Conservation (phyloP, 2,797 vertebrate genomes). For the Enteromius radiatus region DNA sequence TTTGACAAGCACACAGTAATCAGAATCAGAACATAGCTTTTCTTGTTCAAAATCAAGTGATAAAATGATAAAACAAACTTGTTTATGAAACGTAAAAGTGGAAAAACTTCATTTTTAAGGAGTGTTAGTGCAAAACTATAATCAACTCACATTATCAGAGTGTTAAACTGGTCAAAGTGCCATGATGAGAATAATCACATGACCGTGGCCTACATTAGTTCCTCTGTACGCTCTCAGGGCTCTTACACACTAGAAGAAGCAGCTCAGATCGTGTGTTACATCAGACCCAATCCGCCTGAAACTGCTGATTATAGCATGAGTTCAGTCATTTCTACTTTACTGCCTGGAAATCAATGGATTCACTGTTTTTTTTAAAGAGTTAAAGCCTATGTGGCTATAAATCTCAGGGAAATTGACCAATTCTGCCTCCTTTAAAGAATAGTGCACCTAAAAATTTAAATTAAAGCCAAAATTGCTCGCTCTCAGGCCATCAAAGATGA, state of each 20-base stretch:
- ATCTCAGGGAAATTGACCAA: neutral
- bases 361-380: neutral
- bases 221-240: neutral
- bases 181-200: neutral
- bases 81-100: neutral
- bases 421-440: neutral
- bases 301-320: neutral
- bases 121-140: slow-evolving; percentile 2
- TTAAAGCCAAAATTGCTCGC: neutral
- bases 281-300: neutral
- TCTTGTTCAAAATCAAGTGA: neutral
- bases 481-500: neutral
- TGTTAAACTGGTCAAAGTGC: neutral
- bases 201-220: neutral
- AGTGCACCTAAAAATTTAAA: neutral
- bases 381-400: neutral
- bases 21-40: slow-evolving; percentile 42
- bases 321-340: neutral
- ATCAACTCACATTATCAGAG: neutral
- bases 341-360: neutral
- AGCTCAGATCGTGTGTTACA: neutral
- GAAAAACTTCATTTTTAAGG: neutral
- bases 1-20: neutral
- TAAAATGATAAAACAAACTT: neutral
- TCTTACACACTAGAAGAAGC: neutral